These are phyloP conservation scores for Lepus townsendii DNA, from an alignment of 2,797 vertebrate genomes.

Conservation along the genomic window DNA sequence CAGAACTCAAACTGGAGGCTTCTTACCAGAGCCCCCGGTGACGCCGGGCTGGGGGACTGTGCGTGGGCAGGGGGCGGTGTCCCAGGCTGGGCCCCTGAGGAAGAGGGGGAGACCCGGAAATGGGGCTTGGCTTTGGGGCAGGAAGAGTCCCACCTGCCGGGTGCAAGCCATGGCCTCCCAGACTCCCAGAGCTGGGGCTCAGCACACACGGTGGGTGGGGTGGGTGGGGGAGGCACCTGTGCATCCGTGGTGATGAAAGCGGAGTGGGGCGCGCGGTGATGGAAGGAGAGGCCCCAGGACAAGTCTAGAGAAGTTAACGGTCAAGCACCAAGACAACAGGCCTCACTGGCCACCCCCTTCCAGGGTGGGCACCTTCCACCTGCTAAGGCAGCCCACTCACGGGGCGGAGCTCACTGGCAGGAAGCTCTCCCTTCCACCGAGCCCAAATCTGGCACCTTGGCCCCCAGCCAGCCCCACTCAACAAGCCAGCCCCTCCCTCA, in stretches of 20 bases:
- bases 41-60: not conserved
- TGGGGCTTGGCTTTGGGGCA: not conserved
- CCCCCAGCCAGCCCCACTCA: not conserved
- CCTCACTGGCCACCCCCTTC: not conserved
- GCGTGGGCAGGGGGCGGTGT: too few relatives aligned
- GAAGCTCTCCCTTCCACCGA: not conserved
- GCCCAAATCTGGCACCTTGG: not conserved
- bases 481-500: not conserved
- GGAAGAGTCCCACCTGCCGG: not conserved
- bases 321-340: not conserved
- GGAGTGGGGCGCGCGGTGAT: not conserved
- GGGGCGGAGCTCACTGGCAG: not conserved
- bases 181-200: not conserved
- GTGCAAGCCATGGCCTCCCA: not conserved
- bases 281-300: not conserved
- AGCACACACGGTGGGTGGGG: not conserved
- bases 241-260: not conserved
- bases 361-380: not conserved
- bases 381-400: not conserved
- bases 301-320: not conserved
- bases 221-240: not conserved
- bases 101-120: not conserved
- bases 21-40: not conserved
- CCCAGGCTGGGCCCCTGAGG: too few relatives aligned
- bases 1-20: slow-evolving; percentile 33